phyloP scores from a whole-genome alignment of 2,113 vertebrate species.

The Ammodytes dubius region DNA sequence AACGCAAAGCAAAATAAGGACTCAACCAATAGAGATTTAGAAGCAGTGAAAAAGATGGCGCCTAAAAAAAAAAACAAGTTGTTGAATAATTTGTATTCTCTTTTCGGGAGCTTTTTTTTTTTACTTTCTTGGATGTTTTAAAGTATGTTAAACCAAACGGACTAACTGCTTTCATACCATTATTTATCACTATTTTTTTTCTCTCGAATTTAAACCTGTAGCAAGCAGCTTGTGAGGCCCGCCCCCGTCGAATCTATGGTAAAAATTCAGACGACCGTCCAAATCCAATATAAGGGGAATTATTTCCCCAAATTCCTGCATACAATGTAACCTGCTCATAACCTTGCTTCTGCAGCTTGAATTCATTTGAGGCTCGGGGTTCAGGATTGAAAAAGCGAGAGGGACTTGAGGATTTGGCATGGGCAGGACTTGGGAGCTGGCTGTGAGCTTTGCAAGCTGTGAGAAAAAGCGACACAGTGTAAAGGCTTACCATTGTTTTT shows the following conservation, averaged over 20 bases:
- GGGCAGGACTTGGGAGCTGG: constrained; percentile 62
- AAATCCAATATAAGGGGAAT: constrained; percentile 85
- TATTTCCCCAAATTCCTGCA: constrained; percentile 83
- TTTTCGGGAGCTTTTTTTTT: constrained; percentile 17
- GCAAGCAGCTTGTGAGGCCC: constrained; percentile 56
- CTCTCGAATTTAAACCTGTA: constrained; percentile 8
- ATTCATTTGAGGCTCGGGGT: constrained; percentile 81
- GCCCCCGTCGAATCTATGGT: constrained; percentile 61
- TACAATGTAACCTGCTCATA: constrained; percentile 82
- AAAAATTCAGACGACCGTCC: constrained; percentile 68
- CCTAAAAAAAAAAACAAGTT: constrained; percentile 40
- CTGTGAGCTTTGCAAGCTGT: constrained; percentile 54
- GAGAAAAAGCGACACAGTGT: constrained; percentile 70
- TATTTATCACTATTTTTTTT: constrained; percentile 22
- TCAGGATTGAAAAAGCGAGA: constrained; percentile 68
- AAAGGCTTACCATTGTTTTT: not conserved
- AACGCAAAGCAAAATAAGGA: not conserved
- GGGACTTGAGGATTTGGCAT: constrained; percentile 78
- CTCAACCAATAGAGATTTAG: not conserved
- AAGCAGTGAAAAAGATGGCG: not conserved
- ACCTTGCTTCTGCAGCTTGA: constrained; percentile 81
- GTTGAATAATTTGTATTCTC: constrained; percentile 18
- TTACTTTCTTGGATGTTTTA: not conserved
- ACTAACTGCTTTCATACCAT: constrained; percentile 28
- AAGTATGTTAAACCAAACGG: constrained; percentile 11